Base-by-base conservation (phyloP, 2,888 invertebrate species). In the Drosophila diplacantha region DNA sequence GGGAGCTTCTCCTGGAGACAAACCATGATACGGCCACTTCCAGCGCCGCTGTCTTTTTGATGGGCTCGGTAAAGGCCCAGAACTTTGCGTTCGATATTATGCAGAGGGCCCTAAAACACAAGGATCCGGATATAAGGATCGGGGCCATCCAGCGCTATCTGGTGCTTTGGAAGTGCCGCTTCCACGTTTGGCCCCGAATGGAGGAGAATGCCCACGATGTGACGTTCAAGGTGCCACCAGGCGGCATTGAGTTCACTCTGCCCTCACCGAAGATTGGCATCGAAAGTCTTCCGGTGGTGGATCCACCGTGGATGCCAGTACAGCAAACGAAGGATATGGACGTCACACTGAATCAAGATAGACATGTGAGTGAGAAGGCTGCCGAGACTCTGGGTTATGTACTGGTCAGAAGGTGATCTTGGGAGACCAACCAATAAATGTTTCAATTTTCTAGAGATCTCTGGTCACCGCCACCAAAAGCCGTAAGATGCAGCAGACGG, bases 151-250 rank as follows among this genome's bases (percentile, higher is more conserved):
- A 95, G 65, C 91, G 93, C 66, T 98, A 97, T 89, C 95, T 97
- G 91, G 94, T 96, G 2, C 91, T 99, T 72, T 99, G 99, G 99
- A 96, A 97, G 85, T 93, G 96, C 74, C 92, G 99, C 3, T 98
- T 96, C 86, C 99, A 99, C 90, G 97, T 98, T 1, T 99, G 99
- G 99, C 97, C 98, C 0, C 92, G 99, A 61, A 98, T 99, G 98
- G 99, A 99, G 88, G 99, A 99, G 84, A 95, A 96, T 8, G 99
- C 99, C 0, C 97, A 98, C 60, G 87, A 87, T 63, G 89, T 95
- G 64, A 93, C 95, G 0, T 99, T 99, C 88, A 99, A 99, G 90
- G 98, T 99, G 3, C 98, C 99, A 1, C 99, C 99, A 0, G 99
- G 99, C 0, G 97, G 97, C 20, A 99, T 99, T 65, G 99, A 99